These are phyloP conservation scores for Calyptommatus sinebrachiatus DNA, from an alignment of 2,113 vertebrate genomes.

Conservation along the genomic window DNA sequence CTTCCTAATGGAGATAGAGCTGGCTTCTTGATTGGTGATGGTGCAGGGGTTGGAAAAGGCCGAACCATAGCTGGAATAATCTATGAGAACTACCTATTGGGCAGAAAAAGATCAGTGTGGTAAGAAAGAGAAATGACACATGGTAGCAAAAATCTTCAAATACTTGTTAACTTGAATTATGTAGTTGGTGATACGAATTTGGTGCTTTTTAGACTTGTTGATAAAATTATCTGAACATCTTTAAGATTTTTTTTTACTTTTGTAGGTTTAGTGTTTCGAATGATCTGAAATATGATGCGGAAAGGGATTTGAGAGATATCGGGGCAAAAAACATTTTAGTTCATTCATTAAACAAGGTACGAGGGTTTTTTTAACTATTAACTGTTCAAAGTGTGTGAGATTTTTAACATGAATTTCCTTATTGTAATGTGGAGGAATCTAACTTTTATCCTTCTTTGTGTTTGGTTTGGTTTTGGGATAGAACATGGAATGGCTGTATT, in stretches of 20 bases:
- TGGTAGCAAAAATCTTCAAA: not conserved
- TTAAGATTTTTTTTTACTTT: not conserved
- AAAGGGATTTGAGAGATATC: conserved; percentile 94
- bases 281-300: conserved; percentile 96
- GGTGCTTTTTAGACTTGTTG: not conserved
- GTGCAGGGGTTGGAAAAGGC: conserved; percentile 97
- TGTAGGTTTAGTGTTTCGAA: conserved; percentile 98
- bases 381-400: conserved; percentile 53
- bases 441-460: no score
- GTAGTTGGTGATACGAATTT: not conserved
- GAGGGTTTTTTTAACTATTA: conserved; percentile 62
- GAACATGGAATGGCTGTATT: no score
- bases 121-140: conserved; percentile 66
- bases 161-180: no score
- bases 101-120: conserved; percentile 97
- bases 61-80: conserved; percentile 96
- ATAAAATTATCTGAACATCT: not conserved
- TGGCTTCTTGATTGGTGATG: conserved; percentile 95
- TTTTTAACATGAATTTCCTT: no score
- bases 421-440: no score
- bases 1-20: conserved; percentile 93
- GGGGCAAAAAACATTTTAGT: conserved; percentile 97
- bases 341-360: conserved; percentile 97
- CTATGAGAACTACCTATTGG: conserved; percentile 95
- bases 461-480: no score